phyloP scores from a whole-genome alignment of 1,140 invertebrate genomes.

The Dufourea novaeangliae region DNA sequence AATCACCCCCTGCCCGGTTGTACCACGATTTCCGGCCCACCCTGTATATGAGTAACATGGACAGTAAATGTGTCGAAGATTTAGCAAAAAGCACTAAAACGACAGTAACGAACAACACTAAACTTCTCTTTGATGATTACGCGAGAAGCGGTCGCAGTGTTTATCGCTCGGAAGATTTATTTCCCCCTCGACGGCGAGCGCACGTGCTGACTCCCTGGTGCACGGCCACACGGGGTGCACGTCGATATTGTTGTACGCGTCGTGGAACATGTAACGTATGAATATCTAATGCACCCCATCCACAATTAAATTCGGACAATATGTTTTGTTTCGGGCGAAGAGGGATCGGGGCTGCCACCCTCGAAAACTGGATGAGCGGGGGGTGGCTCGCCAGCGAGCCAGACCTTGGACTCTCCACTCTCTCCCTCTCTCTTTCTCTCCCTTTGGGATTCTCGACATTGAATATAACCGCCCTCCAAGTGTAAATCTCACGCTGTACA shows the following conservation, averaged over 20 bases:
- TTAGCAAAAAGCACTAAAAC: too few relatives aligned
- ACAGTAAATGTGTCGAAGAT: too few relatives aligned
- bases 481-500: conserved; percentile 74
- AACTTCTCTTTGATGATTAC: neutral
- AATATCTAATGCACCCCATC: conserved; percentile 80
- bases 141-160: conserved; percentile 27
- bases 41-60: too few relatives aligned
- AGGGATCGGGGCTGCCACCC: conserved; percentile 63
- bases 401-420: neutral
- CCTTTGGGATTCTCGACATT: conserved; percentile 53
- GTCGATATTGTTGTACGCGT: conserved; percentile 75
- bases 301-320: conserved; percentile 81
- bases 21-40: too few relatives aligned
- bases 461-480: conserved; percentile 73
- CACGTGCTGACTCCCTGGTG: conserved; percentile 60
- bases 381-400: neutral
- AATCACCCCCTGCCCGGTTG: too few relatives aligned
- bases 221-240: conserved; percentile 58
- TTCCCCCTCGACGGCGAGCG: conserved; percentile 48
- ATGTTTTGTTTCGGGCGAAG: conserved; percentile 79
- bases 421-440: conserved; percentile 19
- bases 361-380: conserved; percentile 38
- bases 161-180: conserved; percentile 64
- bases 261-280: conserved; percentile 78
- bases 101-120: too few relatives aligned